A percentile compares a stretch with the other conserved stretches of the same genome.
Conservation (phyloP, 2,113 vertebrate species). For the Piliocolobus tephrosceles region DNA sequence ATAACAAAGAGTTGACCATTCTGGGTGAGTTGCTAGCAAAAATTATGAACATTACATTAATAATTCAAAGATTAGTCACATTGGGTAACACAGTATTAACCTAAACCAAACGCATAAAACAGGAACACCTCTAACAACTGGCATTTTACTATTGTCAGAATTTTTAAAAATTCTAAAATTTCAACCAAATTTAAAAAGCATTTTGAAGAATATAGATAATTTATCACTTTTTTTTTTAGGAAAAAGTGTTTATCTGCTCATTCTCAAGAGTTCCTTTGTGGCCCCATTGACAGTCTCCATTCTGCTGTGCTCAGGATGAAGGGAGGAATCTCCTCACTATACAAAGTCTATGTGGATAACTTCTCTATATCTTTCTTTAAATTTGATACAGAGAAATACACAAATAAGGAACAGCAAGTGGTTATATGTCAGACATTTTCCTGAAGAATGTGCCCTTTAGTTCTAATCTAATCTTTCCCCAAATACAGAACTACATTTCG, state of each 20-base stretch:
- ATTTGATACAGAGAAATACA: not conserved
- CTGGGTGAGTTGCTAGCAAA: not conserved
- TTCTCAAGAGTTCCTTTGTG: not conserved
- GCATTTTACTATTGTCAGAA: not conserved
- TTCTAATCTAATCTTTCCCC: conserved; percentile 2
- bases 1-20: not conserved
- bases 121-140: accelerated
- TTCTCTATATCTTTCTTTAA: not conserved
- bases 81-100: not conserved
- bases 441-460: not conserved
- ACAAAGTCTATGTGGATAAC: not conserved
- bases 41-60: not conserved
- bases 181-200: not conserved
- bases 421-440: not conserved
- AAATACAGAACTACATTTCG: not conserved
- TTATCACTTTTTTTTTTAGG: not conserved
- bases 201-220: not conserved
- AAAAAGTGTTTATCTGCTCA: not conserved
- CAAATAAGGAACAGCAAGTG: not conserved
- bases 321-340: not conserved
- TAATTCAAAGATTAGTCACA: not conserved
- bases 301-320: not conserved
- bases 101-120: not conserved
- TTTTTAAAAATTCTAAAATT: not conserved
- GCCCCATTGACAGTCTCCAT: not conserved